Conservation (phyloP, 2,888 invertebrate species). For the Herminia tarsipennalis region DNA sequence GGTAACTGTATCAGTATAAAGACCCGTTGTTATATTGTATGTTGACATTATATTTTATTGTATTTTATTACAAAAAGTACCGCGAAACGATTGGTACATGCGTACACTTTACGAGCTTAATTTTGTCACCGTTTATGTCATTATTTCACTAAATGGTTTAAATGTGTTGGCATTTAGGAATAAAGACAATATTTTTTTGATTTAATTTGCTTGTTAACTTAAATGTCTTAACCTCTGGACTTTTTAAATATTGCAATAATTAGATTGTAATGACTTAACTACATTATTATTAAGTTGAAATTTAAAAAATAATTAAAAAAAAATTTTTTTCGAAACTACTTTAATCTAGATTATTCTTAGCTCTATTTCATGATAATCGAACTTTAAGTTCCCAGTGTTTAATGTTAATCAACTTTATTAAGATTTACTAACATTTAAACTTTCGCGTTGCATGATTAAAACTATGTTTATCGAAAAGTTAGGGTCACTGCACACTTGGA, state of each 20-base stretch:
- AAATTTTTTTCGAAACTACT: too few relatives aligned
- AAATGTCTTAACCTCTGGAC: not conserved
- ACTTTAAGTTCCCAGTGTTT: too few relatives aligned
- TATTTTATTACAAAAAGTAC: slow-evolving; percentile 29
- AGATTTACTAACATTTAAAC: too few relatives aligned
- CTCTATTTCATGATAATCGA: too few relatives aligned
- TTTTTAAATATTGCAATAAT: not conserved
- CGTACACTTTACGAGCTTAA: slow-evolving; percentile 21
- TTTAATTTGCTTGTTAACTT: slow-evolving; percentile 1
- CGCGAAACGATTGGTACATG: slow-evolving; percentile 27
- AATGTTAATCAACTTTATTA: too few relatives aligned
- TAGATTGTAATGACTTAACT: not conserved
- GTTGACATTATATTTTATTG: slow-evolving; percentile 39
- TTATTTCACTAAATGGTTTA: slow-evolving; percentile 29
- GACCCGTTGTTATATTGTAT: slow-evolving; percentile 18
- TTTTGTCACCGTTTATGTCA: slow-evolving; percentile 29
- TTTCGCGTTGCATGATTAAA: too few relatives aligned
- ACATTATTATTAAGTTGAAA: too few relatives aligned
- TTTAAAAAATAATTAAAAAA: too few relatives aligned
- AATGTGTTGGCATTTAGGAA: slow-evolving; percentile 8
- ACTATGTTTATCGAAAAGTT: too few relatives aligned
- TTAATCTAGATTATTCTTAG: too few relatives aligned
- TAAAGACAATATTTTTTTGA: slow-evolving; percentile 1
- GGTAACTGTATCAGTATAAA: not conserved
- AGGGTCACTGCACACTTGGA: too few relatives aligned